phyloP scores from a whole-genome alignment of 2,888 invertebrate species.

The Dromius quadrimaculatus region DNA sequence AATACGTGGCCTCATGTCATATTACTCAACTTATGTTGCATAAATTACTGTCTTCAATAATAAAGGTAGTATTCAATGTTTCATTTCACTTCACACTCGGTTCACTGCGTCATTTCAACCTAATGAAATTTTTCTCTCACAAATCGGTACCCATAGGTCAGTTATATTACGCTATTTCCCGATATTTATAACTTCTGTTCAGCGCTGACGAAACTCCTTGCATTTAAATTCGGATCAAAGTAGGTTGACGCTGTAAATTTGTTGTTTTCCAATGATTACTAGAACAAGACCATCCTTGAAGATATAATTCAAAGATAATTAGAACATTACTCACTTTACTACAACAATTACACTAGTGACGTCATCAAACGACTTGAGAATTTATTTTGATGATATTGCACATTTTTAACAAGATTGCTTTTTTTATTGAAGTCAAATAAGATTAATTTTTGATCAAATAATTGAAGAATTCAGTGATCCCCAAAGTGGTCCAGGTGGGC shows the following conservation, averaged over 20 bases:
- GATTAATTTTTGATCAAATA: not conserved
- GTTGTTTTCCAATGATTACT: conserved; percentile 29
- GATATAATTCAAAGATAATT: conserved; percentile 42
- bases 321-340: conserved; percentile 41
- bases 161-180: conserved; percentile 1
- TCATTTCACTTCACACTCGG: too few relatives aligned
- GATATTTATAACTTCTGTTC: conserved; percentile 32
- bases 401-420: too few relatives aligned
- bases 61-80: too few relatives aligned
- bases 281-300: conserved; percentile 19
- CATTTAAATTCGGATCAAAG: conserved; percentile 25
- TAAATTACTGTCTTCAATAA: too few relatives aligned
- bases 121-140: not conserved
- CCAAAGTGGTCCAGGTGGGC: too few relatives aligned
- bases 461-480: too few relatives aligned
- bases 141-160: not conserved
- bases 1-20: too few relatives aligned
- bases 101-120: too few relatives aligned
- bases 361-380: conserved; percentile 2
- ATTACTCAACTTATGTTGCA: too few relatives aligned
- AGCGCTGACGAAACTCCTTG: conserved; percentile 18
- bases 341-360: conserved; percentile 9
- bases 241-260: conserved; percentile 44
- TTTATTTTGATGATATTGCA: conserved; percentile 17
- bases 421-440: not conserved